A percentile compares a stretch with the other conserved stretches of the same genome.
Conservation (phyloP, 1,140 invertebrate genomes). For the Belonocnema kinseyi region DNA sequence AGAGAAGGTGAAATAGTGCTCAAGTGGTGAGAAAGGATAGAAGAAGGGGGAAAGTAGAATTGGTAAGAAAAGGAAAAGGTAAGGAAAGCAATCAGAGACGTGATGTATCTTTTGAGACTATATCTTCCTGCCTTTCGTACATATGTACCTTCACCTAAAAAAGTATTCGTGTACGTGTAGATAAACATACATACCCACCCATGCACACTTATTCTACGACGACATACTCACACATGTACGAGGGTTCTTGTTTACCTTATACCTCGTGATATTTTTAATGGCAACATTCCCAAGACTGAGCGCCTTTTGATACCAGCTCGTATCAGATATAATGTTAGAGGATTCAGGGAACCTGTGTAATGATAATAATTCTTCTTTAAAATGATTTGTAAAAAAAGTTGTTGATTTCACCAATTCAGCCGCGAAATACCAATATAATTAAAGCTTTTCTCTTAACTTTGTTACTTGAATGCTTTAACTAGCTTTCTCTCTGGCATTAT, state of each 20-base stretch:
- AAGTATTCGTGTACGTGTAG: conserved; percentile 35
- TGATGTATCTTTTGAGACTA: conserved; percentile 62
- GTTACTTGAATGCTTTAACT: no score
- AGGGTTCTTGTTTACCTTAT: conserved; percentile 38
- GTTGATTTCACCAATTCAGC: neutral
- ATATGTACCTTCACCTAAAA: conserved; percentile 40
- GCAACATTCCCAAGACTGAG: conserved; percentile 35
- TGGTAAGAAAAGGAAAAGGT: conserved; percentile 53
- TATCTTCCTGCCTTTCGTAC: conserved; percentile 41
- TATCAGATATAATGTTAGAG: conserved; percentile 17
- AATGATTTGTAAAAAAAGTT: neutral
- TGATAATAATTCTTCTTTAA: neutral
- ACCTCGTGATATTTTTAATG: conserved; percentile 49
- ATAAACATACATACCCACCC: conserved; percentile 22
- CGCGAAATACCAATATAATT: no score
- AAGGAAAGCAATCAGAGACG: conserved; percentile 66
- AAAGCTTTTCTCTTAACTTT: no score
- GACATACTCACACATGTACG: neutral
- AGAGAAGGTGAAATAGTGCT: conserved; percentile 31
- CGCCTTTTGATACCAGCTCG: conserved; percentile 20
- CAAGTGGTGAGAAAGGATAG: conserved; percentile 35
- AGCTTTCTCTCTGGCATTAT: no score
- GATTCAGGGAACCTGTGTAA: conserved; percentile 28
- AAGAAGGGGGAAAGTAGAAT: conserved; percentile 38
- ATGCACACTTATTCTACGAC: neutral